phyloP scores from a whole-genome alignment of 2,888 invertebrate genomes.

The Chaetoderma sp. region DNA sequence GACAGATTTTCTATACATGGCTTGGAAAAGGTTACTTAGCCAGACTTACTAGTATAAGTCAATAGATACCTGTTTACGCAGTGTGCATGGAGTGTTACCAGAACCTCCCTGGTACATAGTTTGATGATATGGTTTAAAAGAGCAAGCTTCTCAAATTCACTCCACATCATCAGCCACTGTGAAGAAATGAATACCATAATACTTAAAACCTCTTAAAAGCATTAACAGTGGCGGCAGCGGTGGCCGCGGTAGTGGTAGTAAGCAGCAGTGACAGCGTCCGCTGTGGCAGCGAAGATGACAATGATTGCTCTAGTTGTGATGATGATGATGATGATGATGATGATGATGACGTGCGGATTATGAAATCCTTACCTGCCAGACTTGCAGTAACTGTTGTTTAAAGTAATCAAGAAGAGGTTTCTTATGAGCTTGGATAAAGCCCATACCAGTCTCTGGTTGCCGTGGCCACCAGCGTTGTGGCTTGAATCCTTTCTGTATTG shows the following conservation, averaged over 20 bases:
- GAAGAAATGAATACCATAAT: background rate
- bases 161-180: constrained; percentile 61
- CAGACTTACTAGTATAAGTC: too few species aligned
- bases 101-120: constrained; percentile 46
- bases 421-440: constrained; percentile 44
- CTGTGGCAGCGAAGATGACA: background rate
- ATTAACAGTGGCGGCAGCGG: background rate
- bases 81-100: too few species aligned
- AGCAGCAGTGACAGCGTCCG: background rate
- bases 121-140: constrained; percentile 56
- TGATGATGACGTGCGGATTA: too few species aligned
- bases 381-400: constrained; percentile 52
- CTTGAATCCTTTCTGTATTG: constrained; percentile 54
- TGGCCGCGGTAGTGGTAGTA: background rate
- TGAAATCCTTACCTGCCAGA: constrained; percentile 53
- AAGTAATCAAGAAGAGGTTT: constrained; percentile 49
- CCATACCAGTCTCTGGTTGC: constrained; percentile 40
- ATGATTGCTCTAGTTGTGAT: too few species aligned
- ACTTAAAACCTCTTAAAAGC: background rate
- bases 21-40: too few species aligned
- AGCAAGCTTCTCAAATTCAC: constrained; percentile 57
- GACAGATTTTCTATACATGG: too few species aligned
- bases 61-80: too few species aligned
- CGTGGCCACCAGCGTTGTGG: constrained; percentile 56
- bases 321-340: too few species aligned